A percentile compares a stretch with the other conserved stretches of the same genome.
Conservation (phyloP, 1,140 invertebrate genomes). For the Ridgeia piscesae region DNA sequence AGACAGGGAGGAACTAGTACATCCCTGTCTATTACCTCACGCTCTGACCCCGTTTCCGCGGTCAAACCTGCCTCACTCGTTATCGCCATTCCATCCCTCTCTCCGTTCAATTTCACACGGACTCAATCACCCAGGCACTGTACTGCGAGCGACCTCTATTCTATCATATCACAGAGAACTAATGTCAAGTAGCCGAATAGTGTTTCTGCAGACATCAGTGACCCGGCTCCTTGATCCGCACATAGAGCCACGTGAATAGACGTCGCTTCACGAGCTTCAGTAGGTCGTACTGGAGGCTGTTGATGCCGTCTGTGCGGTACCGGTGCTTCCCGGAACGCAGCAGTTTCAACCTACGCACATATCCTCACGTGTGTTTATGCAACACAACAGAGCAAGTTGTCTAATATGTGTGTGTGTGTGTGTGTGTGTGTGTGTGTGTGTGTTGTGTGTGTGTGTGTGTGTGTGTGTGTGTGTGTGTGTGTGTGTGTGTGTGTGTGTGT, state of each 20-base stretch:
- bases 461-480: too few relatives aligned
- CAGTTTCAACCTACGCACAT: conserved; percentile 67
- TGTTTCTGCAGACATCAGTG: not conserved
- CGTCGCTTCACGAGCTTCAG: conserved; percentile 67
- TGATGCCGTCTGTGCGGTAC: conserved; percentile 82
- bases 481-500: too few relatives aligned
- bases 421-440: too few relatives aligned
- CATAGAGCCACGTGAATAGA: conserved; percentile 60
- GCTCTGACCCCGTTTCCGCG: too few relatives aligned
- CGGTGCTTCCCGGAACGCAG: conserved; percentile 79
- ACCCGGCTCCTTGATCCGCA: conserved; percentile 20
- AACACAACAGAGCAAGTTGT: not conserved
- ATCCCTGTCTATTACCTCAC: too few relatives aligned
- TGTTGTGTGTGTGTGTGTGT: too few relatives aligned
- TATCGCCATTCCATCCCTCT: too few relatives aligned
- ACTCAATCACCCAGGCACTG: not conserved
- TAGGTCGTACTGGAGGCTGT: conserved; percentile 79
- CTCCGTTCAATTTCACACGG: not conserved
- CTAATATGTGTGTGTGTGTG: too few relatives aligned
- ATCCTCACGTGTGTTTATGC: not conserved
- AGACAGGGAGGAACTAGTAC: too few relatives aligned
- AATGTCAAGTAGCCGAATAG: not conserved
- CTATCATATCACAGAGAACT: too few relatives aligned
- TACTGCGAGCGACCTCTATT: too few relatives aligned
- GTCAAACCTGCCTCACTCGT: too few relatives aligned